A percentile compares a stretch with the other conserved stretches of the same genome.
Conservation (phyloP, 2,888 invertebrate genomes). For the Gisinianus flammeolus region DNA sequence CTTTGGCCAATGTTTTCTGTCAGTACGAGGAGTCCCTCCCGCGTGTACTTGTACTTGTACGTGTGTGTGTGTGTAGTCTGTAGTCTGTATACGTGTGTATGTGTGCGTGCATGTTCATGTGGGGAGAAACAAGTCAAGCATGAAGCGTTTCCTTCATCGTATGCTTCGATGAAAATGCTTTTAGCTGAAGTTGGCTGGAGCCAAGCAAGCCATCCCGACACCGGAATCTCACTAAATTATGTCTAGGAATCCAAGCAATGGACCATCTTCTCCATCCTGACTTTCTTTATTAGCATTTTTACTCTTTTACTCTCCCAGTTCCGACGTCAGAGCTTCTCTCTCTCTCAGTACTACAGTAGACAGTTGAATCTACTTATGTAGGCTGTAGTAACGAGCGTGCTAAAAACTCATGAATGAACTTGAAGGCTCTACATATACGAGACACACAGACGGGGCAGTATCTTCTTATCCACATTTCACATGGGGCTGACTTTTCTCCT, state of each 20-base stretch:
- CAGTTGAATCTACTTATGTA: too few relatives aligned
- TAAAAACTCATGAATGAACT: constrained; percentile 38
- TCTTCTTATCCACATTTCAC: background rate
- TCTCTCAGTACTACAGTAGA: too few relatives aligned
- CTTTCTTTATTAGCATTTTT: constrained; percentile 53
- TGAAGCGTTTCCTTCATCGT: constrained; percentile 49
- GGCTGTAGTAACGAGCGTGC: too few relatives aligned
- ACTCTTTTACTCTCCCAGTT: constrained; percentile 29
- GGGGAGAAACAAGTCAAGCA: constrained; percentile 49
- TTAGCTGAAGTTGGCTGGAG: constrained; percentile 36
- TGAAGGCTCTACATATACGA: too few relatives aligned
- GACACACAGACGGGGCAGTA: too few relatives aligned
- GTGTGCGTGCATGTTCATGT: background rate
- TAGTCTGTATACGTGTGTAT: background rate
- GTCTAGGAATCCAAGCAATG: constrained; percentile 46
- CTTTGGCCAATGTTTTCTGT: constrained; percentile 25
- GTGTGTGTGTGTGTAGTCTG: constrained; percentile 5
- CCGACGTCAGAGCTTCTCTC: background rate
- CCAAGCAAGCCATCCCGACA: constrained; percentile 36
- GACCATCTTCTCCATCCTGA: constrained; percentile 41
- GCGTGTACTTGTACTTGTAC: background rate
- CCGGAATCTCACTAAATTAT: constrained; percentile 59
- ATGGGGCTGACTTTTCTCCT: background rate
- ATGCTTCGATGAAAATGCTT: constrained; percentile 53
- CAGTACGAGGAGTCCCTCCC: background rate